Evolutionary conservation across 2,113 vertebrate species (phyloP).

Genomic region (Perccottus glenii): DNA sequence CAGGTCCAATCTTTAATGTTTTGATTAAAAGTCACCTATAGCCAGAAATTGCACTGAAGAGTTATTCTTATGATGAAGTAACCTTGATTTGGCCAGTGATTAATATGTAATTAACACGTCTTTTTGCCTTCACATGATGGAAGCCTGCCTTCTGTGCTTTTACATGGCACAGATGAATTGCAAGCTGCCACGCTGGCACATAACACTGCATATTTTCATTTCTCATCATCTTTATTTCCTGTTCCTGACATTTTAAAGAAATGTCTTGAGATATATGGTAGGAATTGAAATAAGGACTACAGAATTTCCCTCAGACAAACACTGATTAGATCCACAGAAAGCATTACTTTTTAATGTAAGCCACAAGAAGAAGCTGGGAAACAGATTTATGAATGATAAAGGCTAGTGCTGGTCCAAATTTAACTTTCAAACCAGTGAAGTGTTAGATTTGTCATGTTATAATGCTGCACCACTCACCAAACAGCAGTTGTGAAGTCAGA

Average conservation of each 20-base stretch:
- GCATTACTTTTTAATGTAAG: constrained; percentile 34
- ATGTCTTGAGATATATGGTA: constrained; percentile 18
- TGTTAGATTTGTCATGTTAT: neutral
- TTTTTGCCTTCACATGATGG: constrained; percentile 37
- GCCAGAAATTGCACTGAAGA: neutral
- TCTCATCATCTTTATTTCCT: constrained; percentile 43
- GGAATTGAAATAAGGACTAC: constrained; percentile 49
- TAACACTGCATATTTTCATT: constrained; percentile 35
- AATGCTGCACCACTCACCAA: neutral
- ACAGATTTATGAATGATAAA: constrained; percentile 32
- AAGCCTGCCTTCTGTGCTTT: constrained; percentile 63
- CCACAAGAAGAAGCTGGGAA: constrained; percentile 4
- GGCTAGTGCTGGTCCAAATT: constrained; percentile 28
- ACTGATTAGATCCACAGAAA: constrained; percentile 23
- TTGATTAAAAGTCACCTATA: neutral
- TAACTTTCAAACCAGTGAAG: constrained; percentile 6
- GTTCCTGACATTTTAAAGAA: constrained; percentile 51
- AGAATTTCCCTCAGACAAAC: constrained; percentile 29
- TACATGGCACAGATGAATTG: constrained; percentile 47
- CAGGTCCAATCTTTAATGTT: neutral
- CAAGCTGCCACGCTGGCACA: constrained; percentile 65
- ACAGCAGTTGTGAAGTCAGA: constrained; percentile 15
- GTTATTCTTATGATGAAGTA: constrained; percentile 20
- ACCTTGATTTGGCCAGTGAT: constrained; percentile 40
- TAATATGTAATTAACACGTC: constrained; percentile 47